Percentiles rank a stretch among this genome's conserved stretches.
These are phyloP conservation scores for Pollicipes pollicipes DNA, from an alignment of 1,140 invertebrate species.

Conservation along the genomic window DNA sequence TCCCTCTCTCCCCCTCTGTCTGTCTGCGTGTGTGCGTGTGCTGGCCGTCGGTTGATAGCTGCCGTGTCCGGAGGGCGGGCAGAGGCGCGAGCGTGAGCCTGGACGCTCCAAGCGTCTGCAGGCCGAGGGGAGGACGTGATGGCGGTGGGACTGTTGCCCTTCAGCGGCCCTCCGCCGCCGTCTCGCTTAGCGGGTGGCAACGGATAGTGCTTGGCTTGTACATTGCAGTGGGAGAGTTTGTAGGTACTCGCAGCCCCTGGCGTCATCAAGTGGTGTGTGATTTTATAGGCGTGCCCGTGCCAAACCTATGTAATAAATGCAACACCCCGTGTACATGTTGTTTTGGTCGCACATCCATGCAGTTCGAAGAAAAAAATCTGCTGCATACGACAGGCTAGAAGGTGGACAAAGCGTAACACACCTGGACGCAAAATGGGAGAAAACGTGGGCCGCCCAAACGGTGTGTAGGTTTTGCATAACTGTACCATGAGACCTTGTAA, in stretches of 20 bases:
- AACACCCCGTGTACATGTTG: neutral
- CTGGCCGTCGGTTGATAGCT: neutral
- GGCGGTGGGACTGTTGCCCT: too few species aligned
- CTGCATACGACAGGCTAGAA: too few species aligned
- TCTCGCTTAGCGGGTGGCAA: too few species aligned
- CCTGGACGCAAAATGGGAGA: too few species aligned
- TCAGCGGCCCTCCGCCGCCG: too few species aligned
- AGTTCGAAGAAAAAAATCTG: too few species aligned
- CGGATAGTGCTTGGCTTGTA: neutral
- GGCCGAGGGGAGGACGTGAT: too few species aligned
- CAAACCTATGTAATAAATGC: slow-evolving; percentile 1
- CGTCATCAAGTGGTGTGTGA: neutral
- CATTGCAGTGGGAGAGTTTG: neutral
- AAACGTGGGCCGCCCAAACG: too few species aligned
- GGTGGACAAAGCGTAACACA: too few species aligned
- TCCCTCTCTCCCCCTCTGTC: neutral
- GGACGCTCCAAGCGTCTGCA: neutral
- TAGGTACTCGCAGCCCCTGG: neutral
- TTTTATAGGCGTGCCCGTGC: neutral
- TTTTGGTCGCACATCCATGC: neutral
- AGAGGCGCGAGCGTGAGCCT: neutral
- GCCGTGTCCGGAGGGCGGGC: neutral
- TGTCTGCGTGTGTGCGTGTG: neutral
- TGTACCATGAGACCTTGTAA: too few species aligned
- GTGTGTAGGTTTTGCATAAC: too few species aligned